Conservation (phyloP, 2,113 vertebrate species). For the Oncorhynchus masou region DNA sequence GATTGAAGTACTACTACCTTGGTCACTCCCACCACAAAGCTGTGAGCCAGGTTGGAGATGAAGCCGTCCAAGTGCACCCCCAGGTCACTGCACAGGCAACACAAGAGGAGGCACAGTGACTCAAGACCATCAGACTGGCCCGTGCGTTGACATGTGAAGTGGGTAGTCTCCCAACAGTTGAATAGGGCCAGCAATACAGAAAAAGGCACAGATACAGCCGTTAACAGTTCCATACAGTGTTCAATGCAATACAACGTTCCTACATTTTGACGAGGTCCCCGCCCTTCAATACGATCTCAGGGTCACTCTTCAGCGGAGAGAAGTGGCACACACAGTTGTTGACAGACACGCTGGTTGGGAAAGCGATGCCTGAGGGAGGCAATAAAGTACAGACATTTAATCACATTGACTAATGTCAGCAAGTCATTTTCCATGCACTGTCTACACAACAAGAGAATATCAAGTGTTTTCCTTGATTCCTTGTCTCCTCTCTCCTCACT, state of each 20-base stretch:
- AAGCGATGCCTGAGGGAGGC: constrained; percentile 84
- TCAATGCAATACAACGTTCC: constrained; percentile 35
- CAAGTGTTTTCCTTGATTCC: too few species aligned
- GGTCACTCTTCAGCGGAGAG: constrained; percentile 96
- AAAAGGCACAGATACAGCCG: too few species aligned
- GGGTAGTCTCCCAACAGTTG: not conserved
- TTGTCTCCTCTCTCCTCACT: too few species aligned
- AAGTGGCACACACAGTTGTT: constrained; percentile 99
- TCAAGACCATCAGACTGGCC: not conserved
- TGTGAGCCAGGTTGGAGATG: constrained; percentile 94
- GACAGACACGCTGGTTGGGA: constrained; percentile 94
- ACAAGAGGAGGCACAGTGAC: constrained; percentile 1
- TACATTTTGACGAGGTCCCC: constrained; percentile 96
- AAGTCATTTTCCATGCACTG: too few species aligned
- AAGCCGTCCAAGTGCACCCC: constrained; percentile 95
- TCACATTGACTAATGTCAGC: not conserved
- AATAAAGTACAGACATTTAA: not conserved
- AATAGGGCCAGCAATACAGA: not conserved
- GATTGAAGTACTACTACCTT: constrained; percentile 72
- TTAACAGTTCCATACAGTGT: too few species aligned
- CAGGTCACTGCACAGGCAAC: constrained; percentile 79
- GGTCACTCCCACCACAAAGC: constrained; percentile 83
- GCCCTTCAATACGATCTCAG: constrained; percentile 89
- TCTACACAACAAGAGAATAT: too few species aligned
- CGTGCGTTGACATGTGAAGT: not conserved